Percentiles rank a stretch among this genome's conserved stretches.
phyloP scores from a whole-genome alignment of 2,888 invertebrate genomes.

The Metellina segmentata region DNA sequence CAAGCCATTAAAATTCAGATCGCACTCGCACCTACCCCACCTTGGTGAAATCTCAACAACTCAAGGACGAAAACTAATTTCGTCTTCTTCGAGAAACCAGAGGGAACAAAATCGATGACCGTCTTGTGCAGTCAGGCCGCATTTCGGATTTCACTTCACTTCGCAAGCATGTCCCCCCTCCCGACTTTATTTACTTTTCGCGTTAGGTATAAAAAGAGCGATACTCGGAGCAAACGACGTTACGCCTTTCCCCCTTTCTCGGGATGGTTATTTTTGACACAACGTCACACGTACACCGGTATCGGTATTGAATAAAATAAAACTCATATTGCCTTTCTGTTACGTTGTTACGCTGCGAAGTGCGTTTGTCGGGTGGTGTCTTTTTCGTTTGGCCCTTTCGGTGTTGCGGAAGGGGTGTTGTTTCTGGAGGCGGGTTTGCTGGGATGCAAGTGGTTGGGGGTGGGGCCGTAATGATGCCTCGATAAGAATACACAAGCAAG shows the following conservation, averaged over 20 bases:
- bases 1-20: slow-evolving; percentile 11
- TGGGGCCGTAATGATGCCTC: neutral
- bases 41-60: neutral
- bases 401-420: neutral
- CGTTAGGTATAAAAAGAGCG: slow-evolving; percentile 3
- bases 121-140: neutral
- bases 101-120: neutral
- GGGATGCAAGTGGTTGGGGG: neutral
- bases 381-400: neutral
- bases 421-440: neutral
- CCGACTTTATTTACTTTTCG: slow-evolving; percentile 24
- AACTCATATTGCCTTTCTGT: neutral
- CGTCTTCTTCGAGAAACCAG: neutral
- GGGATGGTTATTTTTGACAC: neutral
- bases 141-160: slow-evolving; percentile 6
- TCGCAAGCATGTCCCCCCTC: neutral
- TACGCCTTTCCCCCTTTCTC: neutral
- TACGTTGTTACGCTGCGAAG: neutral
- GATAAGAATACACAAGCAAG: neutral
- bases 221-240: slow-evolving; percentile 21
- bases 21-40: neutral
- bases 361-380: neutral
- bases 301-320: neutral
- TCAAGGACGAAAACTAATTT: slow-evolving; percentile 17
- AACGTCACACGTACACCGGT: neutral